Base-by-base conservation (phyloP, 1,140 invertebrate genomes). In the Temnothorax nylanderi region DNA sequence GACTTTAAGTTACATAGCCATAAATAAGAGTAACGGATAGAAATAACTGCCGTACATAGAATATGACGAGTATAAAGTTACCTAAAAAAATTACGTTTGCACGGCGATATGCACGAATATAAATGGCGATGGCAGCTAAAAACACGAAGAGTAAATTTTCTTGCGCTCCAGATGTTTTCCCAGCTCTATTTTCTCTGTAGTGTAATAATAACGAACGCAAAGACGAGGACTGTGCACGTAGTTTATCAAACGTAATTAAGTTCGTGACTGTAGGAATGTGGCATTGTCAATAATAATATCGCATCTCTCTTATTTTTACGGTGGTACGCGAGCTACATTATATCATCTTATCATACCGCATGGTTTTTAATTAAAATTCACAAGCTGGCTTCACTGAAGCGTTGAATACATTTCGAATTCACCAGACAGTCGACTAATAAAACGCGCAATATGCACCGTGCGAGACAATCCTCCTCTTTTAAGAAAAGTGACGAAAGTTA, bases 341-440 rank as follows among this genome's bases (percentile, higher is more conserved):
- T 60, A 60, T 18, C 80, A 34, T 82, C 54, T 75, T 84, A 82
- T 84, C 69, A 37, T 47, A n/a, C 32, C 34, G 67, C 67, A 34
- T 82, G 13, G 37, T 21, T 84, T 84, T 84, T 75, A 84, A 84
- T 84, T 84, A 84, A 84, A 84, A 75, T 84, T 84, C 41, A 75
- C 80, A 49, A 74, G 26, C 26, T 8, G 56, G 2, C 41, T 32
- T 37, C 67, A n/a, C 80, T 5, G 41, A 72, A 8, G 37, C 7
- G 54, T 8, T 13, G 54, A 37, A 44, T 26, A 1, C 26, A 74
- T 21, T 75, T 60, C 54, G 11, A 74, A 82, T 82, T 82, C 54
- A 41, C 69, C 54, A 47, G 69, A 84, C 67, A 32, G 41, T 41
- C 26, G 54, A 49, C 54, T 84, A 75, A 84, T 75, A 75, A 75